These are phyloP conservation scores for Anaspis maculata DNA, from an alignment of 2,888 invertebrate species.

Conservation along the genomic window DNA sequence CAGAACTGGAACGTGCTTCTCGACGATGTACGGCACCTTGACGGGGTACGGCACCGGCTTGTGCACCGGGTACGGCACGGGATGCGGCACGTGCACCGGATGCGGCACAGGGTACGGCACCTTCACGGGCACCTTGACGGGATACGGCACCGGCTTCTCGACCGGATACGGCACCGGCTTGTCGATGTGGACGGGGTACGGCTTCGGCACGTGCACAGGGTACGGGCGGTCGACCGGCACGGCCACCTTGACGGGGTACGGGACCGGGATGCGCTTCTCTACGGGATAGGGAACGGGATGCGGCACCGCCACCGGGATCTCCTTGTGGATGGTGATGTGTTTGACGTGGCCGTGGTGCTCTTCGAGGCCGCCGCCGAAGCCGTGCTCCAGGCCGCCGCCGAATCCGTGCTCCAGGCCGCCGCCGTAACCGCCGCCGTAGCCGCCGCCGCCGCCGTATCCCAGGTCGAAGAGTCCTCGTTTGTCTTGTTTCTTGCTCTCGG, in stretches of 20 bases:
- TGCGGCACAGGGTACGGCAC: constrained; percentile 39
- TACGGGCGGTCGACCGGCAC: constrained; percentile 45
- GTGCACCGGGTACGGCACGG: constrained; percentile 29
- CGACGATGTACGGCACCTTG: constrained; percentile 38
- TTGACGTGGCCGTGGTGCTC: constrained; percentile 25
- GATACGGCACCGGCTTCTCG: constrained; percentile 46
- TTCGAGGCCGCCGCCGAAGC: constrained; percentile 12
- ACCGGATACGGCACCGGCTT: constrained; percentile 48
- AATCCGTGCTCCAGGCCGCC: constrained; percentile 1
- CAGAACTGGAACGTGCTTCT: constrained; percentile 44
- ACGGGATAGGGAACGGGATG: constrained; percentile 49
- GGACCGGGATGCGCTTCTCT: constrained; percentile 39
- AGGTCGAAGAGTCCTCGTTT: constrained; percentile 34
- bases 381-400: constrained; percentile 16
- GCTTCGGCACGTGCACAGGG: constrained; percentile 43
- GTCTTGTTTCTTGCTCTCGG: constrained; percentile 27
- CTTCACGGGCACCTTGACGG: constrained; percentile 43
- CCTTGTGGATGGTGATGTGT: constrained; percentile 41
- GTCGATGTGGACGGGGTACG: constrained; percentile 45
- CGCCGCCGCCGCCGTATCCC: constrained; percentile 22
- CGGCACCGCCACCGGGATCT: constrained; percentile 39
- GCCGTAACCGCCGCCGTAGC: not conserved
- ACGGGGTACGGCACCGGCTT: constrained; percentile 25
- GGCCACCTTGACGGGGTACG: constrained; percentile 38
- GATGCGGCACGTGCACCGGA: constrained; percentile 33